Conservation (phyloP, 2,888 invertebrate species). For the Lepas anatifera region DNA sequence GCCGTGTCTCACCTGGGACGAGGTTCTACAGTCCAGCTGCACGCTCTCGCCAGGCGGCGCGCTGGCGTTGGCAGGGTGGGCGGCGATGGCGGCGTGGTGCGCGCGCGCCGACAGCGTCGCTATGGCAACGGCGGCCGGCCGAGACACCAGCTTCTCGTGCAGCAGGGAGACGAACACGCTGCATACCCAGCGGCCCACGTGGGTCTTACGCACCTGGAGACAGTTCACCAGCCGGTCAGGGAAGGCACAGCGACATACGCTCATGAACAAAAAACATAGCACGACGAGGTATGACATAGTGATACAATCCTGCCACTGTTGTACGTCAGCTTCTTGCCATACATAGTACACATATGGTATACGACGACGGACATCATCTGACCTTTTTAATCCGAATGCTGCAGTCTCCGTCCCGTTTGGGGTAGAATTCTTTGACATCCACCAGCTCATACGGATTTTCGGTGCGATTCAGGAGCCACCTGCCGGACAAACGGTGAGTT, state of each 20-base stretch:
- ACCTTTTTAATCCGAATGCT: conserved; percentile 1
- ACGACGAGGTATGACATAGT: too few relatives aligned
- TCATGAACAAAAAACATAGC: too few relatives aligned
- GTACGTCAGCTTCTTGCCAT: too few relatives aligned
- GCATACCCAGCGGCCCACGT: conserved; percentile 10
- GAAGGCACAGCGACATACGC: too few relatives aligned
- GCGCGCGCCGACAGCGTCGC: not conserved
- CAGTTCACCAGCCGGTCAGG: not conserved
- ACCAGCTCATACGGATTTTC: conserved; percentile 2
- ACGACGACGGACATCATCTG: too few relatives aligned
- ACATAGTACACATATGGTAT: too few relatives aligned
- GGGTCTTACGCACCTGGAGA: not conserved
- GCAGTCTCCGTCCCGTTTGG: conserved; percentile 2
- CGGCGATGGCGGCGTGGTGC: not conserved
- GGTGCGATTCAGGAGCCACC: not conserved
- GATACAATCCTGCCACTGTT: too few relatives aligned
- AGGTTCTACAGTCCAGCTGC: not conserved
- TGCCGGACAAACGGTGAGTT: too few relatives aligned
- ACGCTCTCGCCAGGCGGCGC: not conserved
- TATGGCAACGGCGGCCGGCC: not conserved
- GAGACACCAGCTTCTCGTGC: not conserved
- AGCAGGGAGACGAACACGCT: not conserved
- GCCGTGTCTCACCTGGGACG: not conserved
- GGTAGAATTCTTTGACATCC: not conserved
- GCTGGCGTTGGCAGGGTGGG: not conserved